Conservation (phyloP, 1,140 invertebrate genomes). For the Aphis craccivora region DNA sequence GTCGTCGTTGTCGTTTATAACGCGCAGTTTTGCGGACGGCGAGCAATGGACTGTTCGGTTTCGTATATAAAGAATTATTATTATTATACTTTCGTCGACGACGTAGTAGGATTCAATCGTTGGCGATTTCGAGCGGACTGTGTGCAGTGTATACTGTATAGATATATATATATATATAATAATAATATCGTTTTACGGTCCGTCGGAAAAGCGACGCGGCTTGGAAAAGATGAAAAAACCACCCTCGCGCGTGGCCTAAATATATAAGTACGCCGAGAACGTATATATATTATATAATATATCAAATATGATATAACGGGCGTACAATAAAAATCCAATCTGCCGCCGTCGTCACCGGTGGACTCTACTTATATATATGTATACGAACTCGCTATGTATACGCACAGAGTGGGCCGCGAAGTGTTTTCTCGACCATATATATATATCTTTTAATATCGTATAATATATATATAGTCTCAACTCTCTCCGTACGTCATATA, state of each 20-base stretch:
- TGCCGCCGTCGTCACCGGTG: neutral
- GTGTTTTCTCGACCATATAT: neutral
- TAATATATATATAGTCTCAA: neutral
- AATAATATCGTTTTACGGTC: constrained; percentile 9
- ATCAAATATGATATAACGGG: neutral
- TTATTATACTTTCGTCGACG: neutral
- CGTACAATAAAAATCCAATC: constrained; percentile 12
- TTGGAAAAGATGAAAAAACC: neutral
- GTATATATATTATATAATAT: neutral
- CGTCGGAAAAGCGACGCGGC: constrained; percentile 5
- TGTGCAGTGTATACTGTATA: neutral
- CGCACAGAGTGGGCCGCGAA: neutral
- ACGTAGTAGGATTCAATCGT: neutral
- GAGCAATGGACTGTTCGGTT: neutral
- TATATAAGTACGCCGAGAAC: neutral
- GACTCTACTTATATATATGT: neutral
- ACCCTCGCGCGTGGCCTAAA: constrained; percentile 9
- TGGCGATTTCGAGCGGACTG: neutral
- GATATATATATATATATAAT: no score
- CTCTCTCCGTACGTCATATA: neutral
- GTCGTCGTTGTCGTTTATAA: neutral
- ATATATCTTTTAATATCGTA: neutral
- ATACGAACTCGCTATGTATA: no score
- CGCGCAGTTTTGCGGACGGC: neutral
- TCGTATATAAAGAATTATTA: constrained; percentile 9